phyloP scores from a whole-genome alignment of 2,113 vertebrate genomes.

The Rattus norvegicus region GRCr8 NC_086020.1:194420001-194420500 shows the following conservation, averaged over 20 bases:
- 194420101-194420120: slow-evolving; percentile 33
- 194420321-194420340: not conserved
- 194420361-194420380: slow-evolving; percentile 44
- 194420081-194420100: not conserved
- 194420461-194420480: slow-evolving; percentile 11
- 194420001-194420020: not conserved
- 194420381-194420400: slow-evolving; percentile 24
- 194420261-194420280: not conserved
- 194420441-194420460: not conserved
- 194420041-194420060: not conserved
- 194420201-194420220: not conserved
- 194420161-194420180: slow-evolving; percentile 62
- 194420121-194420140: not conserved
- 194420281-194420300: not conserved
- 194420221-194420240: not conserved
- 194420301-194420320: not conserved
- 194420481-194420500: not conserved
- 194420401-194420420: not conserved
- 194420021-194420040: not conserved
- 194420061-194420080: not conserved
- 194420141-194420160: slow-evolving; percentile 15
- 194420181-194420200: not conserved
- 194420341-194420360: not conserved
- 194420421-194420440: not conserved
- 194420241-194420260: slow-evolving; percentile 46